Evolutionary conservation across 2,797 vertebrate species (phyloP).

Genomic region (Danio tinwini): DNA sequence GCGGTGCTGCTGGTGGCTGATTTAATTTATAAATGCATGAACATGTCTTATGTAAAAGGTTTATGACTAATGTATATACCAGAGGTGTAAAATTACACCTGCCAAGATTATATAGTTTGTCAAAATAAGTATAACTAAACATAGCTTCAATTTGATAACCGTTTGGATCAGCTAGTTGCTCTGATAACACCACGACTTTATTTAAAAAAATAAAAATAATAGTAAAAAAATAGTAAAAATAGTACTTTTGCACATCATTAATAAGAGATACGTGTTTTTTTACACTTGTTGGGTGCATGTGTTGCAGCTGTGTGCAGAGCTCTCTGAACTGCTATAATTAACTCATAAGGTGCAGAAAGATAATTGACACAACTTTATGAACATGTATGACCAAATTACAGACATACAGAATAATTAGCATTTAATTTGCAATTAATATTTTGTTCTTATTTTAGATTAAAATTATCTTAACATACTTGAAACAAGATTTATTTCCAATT

Average conservation of each 20-base stretch:
- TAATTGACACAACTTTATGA: not conserved
- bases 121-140: not conserved
- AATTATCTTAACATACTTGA: not conserved
- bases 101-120: too few relatives aligned
- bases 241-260: not conserved
- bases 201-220: too few relatives aligned
- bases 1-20: too few relatives aligned
- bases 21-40: not conserved
- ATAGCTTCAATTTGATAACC: not conserved
- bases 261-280: not conserved
- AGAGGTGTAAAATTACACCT: not conserved
- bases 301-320: not conserved
- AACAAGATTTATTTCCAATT: not conserved
- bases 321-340: constrained; percentile 19
- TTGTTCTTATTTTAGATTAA: not conserved
- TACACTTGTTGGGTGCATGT: not conserved
- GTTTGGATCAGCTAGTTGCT: not conserved
- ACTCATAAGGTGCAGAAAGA: not conserved
- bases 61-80: not conserved
- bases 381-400: not conserved
- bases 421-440: not conserved
- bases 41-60: not conserved
- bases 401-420: not conserved
- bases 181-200: not conserved
- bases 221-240: too few relatives aligned